phyloP scores from a whole-genome alignment of 2,113 vertebrate species.

The Seriola dumerili region DNA sequence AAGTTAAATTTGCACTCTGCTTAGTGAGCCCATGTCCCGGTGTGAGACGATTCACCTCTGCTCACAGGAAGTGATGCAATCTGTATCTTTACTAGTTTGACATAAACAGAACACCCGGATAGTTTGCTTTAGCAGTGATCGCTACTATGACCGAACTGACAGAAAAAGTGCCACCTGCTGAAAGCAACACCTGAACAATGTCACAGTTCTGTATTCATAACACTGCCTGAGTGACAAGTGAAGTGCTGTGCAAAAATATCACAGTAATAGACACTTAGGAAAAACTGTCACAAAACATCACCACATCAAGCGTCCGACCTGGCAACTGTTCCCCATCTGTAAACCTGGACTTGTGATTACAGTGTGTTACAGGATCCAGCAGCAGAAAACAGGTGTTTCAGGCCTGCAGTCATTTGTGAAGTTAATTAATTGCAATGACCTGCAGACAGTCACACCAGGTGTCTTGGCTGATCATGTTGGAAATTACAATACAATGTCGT shows the following conservation, averaged over 20 bases:
- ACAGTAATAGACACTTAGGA: not conserved
- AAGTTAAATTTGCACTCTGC: not conserved
- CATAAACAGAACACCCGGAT: too few relatives aligned
- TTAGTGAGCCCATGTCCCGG: not conserved
- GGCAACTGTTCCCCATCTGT: not conserved
- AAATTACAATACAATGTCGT: constrained; percentile 14
- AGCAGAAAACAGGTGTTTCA: not conserved
- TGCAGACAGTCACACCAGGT: constrained; percentile 14
- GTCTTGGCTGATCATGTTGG: constrained; percentile 2
- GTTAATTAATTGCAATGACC: constrained; percentile 26
- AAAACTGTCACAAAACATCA: not conserved
- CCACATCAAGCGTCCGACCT: not conserved
- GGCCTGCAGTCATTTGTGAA: constrained; percentile 20
- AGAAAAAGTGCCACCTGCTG: not conserved
- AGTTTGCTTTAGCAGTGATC: not conserved
- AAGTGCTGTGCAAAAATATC: not conserved
- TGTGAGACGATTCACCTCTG: not conserved
- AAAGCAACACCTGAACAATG: not conserved
- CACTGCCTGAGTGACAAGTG: not conserved
- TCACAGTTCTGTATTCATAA: not conserved
- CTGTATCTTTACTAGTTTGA: not conserved
- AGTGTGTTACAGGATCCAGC: not conserved
- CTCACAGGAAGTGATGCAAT: not conserved
- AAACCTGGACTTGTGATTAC: not conserved
- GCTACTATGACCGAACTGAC: not conserved